phyloP scores from a whole-genome alignment of 2,113 vertebrate species.

The Etia nguti region DNA sequence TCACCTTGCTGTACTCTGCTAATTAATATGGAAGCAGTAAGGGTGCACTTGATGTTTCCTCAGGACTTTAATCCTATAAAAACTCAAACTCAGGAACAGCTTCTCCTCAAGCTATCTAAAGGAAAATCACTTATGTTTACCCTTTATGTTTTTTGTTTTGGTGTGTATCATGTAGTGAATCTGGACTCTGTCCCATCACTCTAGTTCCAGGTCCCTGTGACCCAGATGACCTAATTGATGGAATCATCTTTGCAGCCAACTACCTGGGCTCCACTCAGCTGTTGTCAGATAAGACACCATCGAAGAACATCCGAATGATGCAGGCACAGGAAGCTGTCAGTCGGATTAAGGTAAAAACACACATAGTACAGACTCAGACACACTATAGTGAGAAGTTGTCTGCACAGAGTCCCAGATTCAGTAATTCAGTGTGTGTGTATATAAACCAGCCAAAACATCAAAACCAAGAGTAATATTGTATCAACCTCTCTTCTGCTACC shows the following conservation, averaged over 20 bases:
- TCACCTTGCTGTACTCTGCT: not conserved
- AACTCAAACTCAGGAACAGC: not conserved
- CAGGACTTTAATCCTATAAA: not conserved
- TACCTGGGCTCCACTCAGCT: slow-evolving; percentile 96
- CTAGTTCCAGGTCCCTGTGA: slow-evolving; percentile 96
- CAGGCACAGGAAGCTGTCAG: slow-evolving; percentile 97
- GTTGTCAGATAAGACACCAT: slow-evolving; percentile 94
- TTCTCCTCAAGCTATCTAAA: not conserved
- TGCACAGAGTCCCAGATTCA: not conserved
- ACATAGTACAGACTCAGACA: not conserved
- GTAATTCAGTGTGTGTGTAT: not conserved
- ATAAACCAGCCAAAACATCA: not conserved
- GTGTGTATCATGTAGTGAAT: not conserved
- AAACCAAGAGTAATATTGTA: not conserved
- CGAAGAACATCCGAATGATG: slow-evolving; percentile 97
- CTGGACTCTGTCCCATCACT: not conserved
- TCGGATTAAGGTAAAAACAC: slow-evolving; percentile 87
- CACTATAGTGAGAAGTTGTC: not conserved
- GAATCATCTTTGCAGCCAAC: slow-evolving; percentile 96
- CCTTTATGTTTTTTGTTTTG: not conserved
- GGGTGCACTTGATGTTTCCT: not conserved
- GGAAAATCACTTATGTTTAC: not conserved
- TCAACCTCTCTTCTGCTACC: not conserved
- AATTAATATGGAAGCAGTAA: not conserved
- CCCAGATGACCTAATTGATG: slow-evolving; percentile 96